These are phyloP conservation scores for Gortyna flavago DNA, from an alignment of 2,888 invertebrate species.

Conservation along the genomic window DNA sequence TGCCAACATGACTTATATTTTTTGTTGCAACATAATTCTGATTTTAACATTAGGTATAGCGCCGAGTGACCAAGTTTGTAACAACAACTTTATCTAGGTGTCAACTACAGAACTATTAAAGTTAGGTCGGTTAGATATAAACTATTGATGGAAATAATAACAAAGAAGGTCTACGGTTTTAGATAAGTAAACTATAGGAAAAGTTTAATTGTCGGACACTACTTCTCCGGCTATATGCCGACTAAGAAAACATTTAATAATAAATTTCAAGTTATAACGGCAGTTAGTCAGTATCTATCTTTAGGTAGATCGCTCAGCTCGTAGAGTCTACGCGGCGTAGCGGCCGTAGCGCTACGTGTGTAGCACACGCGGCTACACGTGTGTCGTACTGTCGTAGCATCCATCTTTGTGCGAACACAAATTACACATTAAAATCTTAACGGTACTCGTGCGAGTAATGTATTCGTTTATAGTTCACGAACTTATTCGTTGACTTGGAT, in stretches of 20 bases:
- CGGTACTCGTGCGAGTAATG: constrained; percentile 55
- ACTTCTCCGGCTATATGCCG: constrained; percentile 2
- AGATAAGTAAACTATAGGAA: constrained; percentile 20
- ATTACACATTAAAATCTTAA: constrained; percentile 42
- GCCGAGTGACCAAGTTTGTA: constrained; percentile 31
- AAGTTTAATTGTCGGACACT: constrained; percentile 23
- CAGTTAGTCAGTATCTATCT: neutral
- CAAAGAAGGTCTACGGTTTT: constrained; percentile 26
- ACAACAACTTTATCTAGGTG: constrained; percentile 41
- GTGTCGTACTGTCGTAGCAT: constrained; percentile 42
- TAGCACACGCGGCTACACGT: constrained; percentile 35
- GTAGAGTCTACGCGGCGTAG: constrained; percentile 42
- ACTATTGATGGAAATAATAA: constrained; percentile 60
- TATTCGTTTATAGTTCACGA: constrained; percentile 52
- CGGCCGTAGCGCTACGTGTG: constrained; percentile 55
- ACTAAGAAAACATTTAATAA: neutral
- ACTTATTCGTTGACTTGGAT: constrained; percentile 34
- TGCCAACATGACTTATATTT: constrained; percentile 65
- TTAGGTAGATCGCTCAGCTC: constrained; percentile 13
- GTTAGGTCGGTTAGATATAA: constrained; percentile 40
- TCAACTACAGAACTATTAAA: constrained; percentile 46
- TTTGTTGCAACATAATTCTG: constrained; percentile 47
- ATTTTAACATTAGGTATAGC: constrained; percentile 30
- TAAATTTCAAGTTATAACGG: neutral
- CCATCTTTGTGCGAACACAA: constrained; percentile 21